Base-by-base conservation (phyloP, 2,888 invertebrate genomes). In the Clepsis dumicolana region DNA sequence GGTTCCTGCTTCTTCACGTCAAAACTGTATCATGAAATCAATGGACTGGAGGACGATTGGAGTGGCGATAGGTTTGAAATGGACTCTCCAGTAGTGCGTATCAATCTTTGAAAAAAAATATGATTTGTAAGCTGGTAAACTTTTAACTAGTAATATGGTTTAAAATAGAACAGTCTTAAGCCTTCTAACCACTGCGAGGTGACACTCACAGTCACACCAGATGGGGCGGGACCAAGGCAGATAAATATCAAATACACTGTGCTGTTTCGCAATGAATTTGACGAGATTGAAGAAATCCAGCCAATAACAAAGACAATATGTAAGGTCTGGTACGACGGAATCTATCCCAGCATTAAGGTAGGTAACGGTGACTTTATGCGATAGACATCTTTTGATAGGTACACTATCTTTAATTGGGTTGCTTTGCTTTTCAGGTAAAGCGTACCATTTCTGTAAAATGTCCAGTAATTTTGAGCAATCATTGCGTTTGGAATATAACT, bases 301-400 rank as follows among this genome's bases (percentile, higher is more conserved):
- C 91, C 92, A 0, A 76, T 88, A 1, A 76, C 53, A n/a, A 90
- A 86, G 70, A 86, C 80, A 0, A 89, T 93, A 69, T 88, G 88
- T 70, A 84, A 71, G n/a, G 71, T 93, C 62, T 93, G 91, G 91
- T 93, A 92, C 64, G 92, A 93, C 67, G 93, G 92, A 4, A 91
- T 93, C 72, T 93, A 91, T 74, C 93, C 93, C 27, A 92, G 86
- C 2, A 77, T 91, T 2, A 88, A 91, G 89, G 93, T 91, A n/a
- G n/a, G n/a, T n/a, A n/a, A 60, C 12, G 12, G 10, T 38, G 12
- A 24, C 12, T 27, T 29, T 5, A 0, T 38, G 14, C 14, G 5
- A n/a, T 27, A 21, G 18, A 16, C 12, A 8, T 1, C 16, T 25
- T 25, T 18, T 52, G 0, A 12, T 48, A 32, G n/a, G 38, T 21